Percentiles rank a stretch among this genome's conserved stretches.
These are phyloP conservation scores for Drosophila acutilabella DNA, from an alignment of 2,888 invertebrate genomes.

Conservation along the genomic window DNA sequence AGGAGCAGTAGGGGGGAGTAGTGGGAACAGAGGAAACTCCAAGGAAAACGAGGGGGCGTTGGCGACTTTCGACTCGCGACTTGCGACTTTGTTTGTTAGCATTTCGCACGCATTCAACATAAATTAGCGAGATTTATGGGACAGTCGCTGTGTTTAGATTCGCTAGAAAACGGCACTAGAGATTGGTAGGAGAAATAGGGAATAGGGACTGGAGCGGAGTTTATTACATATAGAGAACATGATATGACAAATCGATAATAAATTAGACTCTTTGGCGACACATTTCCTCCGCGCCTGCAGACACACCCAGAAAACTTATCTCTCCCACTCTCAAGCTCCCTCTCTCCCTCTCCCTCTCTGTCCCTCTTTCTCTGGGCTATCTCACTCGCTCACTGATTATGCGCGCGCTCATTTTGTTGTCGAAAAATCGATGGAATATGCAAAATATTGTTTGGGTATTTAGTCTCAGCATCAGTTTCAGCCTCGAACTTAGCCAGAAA, in stretches of 20 bases:
- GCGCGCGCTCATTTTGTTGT: slow-evolving; percentile 71
- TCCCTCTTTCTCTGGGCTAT: neutral
- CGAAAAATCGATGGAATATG: slow-evolving; percentile 76
- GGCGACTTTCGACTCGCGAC: slow-evolving; percentile 19
- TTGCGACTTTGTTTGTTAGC: slow-evolving; percentile 67
- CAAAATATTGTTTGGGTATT: slow-evolving; percentile 70
- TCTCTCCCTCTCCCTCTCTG: neutral
- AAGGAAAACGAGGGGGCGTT: slow-evolving; percentile 17
- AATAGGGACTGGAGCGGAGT: slow-evolving; percentile 1
- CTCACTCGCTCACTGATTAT: slow-evolving; percentile 70
- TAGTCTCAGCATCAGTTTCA: slow-evolving; percentile 13
- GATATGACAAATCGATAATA: slow-evolving; percentile 74
- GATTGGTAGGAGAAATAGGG: neutral
- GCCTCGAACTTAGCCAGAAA: slow-evolving; percentile 19
- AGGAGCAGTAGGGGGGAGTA: neutral
- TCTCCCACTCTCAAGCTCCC: slow-evolving; percentile 11
- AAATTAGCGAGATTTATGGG: slow-evolving; percentile 76
- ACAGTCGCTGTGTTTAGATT: slow-evolving; percentile 66
- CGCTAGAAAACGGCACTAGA: slow-evolving; percentile 52
- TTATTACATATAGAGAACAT: slow-evolving; percentile 40
- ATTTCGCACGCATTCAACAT: slow-evolving; percentile 77
- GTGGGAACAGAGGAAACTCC: slow-evolving; percentile 6
- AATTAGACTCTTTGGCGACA: slow-evolving; percentile 76
- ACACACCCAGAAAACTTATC: slow-evolving; percentile 65
- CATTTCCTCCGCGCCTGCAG: slow-evolving; percentile 63